Percentiles rank a stretch among this genome's conserved stretches.
phyloP scores from a whole-genome alignment of 2,888 invertebrate genomes.

The Lacanobia wlatinum region DNA sequence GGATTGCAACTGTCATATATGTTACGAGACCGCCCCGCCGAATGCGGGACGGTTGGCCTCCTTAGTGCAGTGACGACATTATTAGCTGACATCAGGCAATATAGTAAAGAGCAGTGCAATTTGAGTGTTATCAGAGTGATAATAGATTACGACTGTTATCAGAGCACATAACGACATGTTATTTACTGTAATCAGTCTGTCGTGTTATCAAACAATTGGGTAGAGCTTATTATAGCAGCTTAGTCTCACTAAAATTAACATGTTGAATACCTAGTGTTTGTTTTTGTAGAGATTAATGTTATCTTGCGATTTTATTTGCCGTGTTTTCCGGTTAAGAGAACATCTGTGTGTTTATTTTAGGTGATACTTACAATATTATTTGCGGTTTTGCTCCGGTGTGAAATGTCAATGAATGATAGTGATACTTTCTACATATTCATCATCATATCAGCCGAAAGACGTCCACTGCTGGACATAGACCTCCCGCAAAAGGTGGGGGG shows the following conservation, averaged over 20 bases:
- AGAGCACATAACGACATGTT: conserved; percentile 14
- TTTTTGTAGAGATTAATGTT: background rate
- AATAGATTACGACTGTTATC: conserved; percentile 18
- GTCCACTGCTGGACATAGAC: too few species aligned
- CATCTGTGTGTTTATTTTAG: background rate
- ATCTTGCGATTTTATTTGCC: background rate
- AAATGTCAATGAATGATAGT: too few species aligned
- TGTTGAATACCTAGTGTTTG: background rate
- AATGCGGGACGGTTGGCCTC: too few species aligned
- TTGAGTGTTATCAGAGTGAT: conserved; percentile 21
- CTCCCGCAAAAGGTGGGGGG: too few species aligned
- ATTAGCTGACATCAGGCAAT: background rate
- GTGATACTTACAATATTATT: too few species aligned
- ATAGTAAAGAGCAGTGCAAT: background rate
- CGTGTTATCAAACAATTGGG: conserved; percentile 11
- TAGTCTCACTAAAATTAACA: background rate
- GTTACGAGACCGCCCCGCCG: too few species aligned
- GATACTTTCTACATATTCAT: too few species aligned
- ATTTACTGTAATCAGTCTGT: conserved; percentile 21
- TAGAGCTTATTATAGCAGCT: background rate
- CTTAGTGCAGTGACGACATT: too few species aligned
- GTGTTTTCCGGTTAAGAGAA: background rate
- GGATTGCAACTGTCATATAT: too few species aligned
- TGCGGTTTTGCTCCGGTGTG: too few species aligned
- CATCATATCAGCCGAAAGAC: too few species aligned